Conservation (phyloP, 2,113 vertebrate genomes). For the Trichechus manatus region DNA sequence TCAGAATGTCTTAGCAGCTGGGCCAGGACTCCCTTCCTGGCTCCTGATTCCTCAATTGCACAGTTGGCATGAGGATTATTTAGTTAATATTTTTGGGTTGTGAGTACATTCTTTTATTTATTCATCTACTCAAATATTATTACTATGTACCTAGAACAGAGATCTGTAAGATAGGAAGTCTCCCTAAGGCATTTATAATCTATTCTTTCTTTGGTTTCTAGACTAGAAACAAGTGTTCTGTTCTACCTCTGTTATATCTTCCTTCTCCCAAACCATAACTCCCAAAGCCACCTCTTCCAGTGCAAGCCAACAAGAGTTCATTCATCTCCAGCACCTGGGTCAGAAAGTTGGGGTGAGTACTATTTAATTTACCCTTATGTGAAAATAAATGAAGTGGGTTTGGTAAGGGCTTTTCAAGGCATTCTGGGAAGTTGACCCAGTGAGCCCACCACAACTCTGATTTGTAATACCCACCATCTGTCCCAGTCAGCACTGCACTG, state of each 20-base stretch:
- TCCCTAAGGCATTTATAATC: neutral
- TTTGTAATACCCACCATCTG: neutral
- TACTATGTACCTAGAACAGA: neutral
- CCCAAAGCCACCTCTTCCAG: neutral
- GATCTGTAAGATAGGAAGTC: neutral
- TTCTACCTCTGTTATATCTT: neutral
- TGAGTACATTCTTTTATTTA: neutral
- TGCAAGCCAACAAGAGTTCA: neutral
- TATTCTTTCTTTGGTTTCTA: neutral
- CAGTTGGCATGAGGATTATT: neutral
- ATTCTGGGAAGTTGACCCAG: neutral
- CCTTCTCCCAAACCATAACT: neutral
- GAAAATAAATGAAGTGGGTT: neutral
- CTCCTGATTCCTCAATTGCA: neutral
- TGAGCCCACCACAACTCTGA: neutral
- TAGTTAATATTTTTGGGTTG: neutral
- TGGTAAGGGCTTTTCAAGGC: neutral
- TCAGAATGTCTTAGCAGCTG: neutral
- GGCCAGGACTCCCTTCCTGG: neutral
- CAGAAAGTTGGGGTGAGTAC: neutral
- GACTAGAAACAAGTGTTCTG: neutral
- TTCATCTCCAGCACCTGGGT: neutral
- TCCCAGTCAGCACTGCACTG: fast-evolving
- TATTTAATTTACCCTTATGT: neutral
- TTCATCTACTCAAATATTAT: neutral